Conservation (phyloP, 2,113 vertebrate genomes). For the Peromyscus maniculatus region DNA sequence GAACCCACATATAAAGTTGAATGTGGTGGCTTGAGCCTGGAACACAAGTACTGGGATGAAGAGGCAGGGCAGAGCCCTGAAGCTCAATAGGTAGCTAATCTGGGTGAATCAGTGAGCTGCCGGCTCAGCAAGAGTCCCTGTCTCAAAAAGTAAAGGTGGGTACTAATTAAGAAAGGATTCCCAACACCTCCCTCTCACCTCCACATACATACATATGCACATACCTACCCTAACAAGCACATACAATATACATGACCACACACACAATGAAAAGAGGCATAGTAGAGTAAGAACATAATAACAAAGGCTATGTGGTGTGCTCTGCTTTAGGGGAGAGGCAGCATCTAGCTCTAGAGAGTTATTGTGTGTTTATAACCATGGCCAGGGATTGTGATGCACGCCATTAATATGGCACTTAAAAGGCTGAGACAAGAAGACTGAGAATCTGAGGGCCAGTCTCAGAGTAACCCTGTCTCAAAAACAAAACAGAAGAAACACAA, state of each 20-base stretch:
- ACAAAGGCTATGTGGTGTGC: not conserved
- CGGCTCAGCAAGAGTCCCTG: not conserved
- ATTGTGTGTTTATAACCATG: not conserved
- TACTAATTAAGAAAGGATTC: not conserved
- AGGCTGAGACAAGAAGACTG: not conserved
- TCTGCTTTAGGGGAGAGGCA: not conserved
- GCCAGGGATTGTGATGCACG: not conserved
- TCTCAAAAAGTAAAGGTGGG: not conserved
- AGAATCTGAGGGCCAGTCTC: not conserved
- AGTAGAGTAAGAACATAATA: not conserved
- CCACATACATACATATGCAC: not conserved
- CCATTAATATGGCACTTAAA: not conserved
- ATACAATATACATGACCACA: not conserved
- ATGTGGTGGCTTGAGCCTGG: not conserved
- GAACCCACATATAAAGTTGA: not conserved
- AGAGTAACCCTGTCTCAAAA: not conserved
- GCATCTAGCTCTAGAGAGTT: not conserved
- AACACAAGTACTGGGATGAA: not conserved
- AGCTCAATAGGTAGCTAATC: not conserved
- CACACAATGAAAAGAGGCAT: not conserved
- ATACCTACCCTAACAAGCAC: not conserved
- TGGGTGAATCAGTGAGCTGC: not conserved
- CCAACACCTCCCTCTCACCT: not conserved
- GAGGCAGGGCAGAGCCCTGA: not conserved
- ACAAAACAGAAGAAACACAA: not conserved